Percentiles rank a stretch among this genome's conserved stretches.
These are phyloP conservation scores for Hanleya hanleyi DNA, from an alignment of 2,888 invertebrate species.

Conservation along the genomic window DNA sequence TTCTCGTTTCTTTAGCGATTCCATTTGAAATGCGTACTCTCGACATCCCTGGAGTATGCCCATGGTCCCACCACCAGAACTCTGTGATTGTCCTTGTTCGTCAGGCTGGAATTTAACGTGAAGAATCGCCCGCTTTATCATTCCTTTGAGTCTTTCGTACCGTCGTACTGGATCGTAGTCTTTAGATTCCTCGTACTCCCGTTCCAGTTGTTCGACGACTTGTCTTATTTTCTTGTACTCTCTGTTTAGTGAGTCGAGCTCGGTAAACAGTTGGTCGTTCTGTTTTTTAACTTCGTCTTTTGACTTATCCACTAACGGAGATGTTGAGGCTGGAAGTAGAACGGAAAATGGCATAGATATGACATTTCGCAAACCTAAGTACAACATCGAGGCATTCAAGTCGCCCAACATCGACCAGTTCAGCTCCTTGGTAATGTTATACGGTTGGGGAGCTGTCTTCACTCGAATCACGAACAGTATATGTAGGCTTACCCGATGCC, in stretches of 20 bases:
- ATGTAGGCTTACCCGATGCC: too few relatives aligned
- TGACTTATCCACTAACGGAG: neutral
- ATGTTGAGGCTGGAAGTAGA: neutral
- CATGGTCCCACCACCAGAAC: constrained; percentile 34
- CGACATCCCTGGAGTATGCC: constrained; percentile 50
- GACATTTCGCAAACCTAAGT: constrained; percentile 6
- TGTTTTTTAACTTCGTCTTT: constrained; percentile 34
- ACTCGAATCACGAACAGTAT: too few relatives aligned
- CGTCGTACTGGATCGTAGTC: constrained; percentile 95
- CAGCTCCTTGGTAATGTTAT: too few relatives aligned
- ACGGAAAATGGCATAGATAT: neutral
- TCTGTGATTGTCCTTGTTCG: constrained; percentile 28
- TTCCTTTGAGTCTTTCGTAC: constrained; percentile 96
- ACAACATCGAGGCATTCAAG: neutral
- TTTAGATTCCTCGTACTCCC: constrained; percentile 94
- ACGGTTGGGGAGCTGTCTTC: too few relatives aligned
- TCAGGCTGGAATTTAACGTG: constrained; percentile 60
- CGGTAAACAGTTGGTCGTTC: constrained; percentile 58
- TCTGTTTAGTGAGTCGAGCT: constrained; percentile 52
- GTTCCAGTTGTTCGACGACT: constrained; percentile 61
- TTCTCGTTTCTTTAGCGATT: constrained; percentile 54
- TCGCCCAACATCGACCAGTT: too few relatives aligned
- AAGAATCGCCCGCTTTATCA: constrained; percentile 83
- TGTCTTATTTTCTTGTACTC: constrained; percentile 61
- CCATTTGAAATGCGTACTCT: constrained; percentile 48